Evolutionary conservation across 2,797 vertebrate species (phyloP).

Genomic region (Microctenopoma steveboyesi): DNA sequence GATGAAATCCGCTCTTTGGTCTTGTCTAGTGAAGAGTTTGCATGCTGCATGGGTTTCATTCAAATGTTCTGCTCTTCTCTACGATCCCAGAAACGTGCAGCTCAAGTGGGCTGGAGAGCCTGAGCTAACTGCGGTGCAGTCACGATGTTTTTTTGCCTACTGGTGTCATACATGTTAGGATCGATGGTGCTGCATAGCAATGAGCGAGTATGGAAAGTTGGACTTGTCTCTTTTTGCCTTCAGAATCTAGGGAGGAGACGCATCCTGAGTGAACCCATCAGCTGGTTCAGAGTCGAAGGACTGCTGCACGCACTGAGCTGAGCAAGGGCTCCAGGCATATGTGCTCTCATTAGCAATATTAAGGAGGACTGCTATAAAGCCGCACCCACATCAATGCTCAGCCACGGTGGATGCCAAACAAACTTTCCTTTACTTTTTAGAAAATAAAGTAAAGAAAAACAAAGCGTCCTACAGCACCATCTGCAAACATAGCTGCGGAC

Average conservation of each 20-base stretch:
- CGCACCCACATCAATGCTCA: background rate
- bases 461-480: constrained; percentile 52
- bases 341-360: constrained; percentile 1
- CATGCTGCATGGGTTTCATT: constrained; percentile 1
- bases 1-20: constrained; percentile 7
- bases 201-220: background rate
- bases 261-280: background rate
- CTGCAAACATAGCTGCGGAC: constrained; percentile 47
- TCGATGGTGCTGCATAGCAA: constrained; percentile 1
- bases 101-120: constrained; percentile 3
- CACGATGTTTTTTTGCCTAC: background rate
- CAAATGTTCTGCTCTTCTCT: constrained; percentile 19
- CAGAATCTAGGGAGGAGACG: background rate
- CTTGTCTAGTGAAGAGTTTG: background rate
- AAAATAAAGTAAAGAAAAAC: constrained; percentile 31
- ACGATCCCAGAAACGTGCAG: background rate
- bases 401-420: background rate
- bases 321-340: background rate
- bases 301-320: background rate
- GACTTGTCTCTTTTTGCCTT: background rate
- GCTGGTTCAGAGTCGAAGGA: background rate
- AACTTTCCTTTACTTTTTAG: constrained; percentile 33
- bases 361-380: background rate
- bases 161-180: background rate
- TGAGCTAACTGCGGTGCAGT: background rate